phyloP scores from a whole-genome alignment of 2,888 invertebrate genomes.

The Rotaria sp. region DNA sequence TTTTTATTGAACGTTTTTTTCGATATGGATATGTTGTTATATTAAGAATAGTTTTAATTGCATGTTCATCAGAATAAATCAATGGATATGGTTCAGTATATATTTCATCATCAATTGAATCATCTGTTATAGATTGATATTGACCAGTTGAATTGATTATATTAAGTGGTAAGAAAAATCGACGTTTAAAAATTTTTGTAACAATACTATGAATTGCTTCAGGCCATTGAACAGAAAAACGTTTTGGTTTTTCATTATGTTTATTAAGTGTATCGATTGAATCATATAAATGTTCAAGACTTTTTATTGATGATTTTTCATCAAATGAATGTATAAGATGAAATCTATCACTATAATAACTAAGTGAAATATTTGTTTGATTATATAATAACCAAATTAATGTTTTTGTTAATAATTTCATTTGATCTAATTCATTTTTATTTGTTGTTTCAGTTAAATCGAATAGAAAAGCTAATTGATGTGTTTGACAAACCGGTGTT shows the following conservation, averaged over 20 bases:
- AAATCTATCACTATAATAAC: background rate
- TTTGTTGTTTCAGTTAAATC: background rate
- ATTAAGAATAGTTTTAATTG: background rate
- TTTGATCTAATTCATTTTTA: background rate
- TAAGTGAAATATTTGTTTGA: background rate
- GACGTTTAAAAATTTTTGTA: background rate
- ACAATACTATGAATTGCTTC: background rate
- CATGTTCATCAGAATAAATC: background rate
- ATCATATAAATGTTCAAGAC: background rate
- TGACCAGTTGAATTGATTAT: background rate
- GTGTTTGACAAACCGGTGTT: background rate
- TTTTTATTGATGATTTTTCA: background rate
- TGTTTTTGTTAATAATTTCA: slow-evolving; percentile 19
- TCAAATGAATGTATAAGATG: background rate
- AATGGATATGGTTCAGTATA: background rate
- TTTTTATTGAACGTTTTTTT: background rate
- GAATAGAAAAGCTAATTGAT: background rate
- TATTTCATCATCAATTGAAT: background rate
- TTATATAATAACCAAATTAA: background rate
- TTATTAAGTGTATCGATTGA: background rate
- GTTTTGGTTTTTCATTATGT: background rate
- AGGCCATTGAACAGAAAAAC: background rate
- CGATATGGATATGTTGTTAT: background rate
- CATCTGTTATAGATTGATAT: background rate
- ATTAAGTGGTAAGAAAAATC: background rate